Base-by-base conservation (phyloP, 2,888 invertebrate species). In the Apeira syringaria region DNA sequence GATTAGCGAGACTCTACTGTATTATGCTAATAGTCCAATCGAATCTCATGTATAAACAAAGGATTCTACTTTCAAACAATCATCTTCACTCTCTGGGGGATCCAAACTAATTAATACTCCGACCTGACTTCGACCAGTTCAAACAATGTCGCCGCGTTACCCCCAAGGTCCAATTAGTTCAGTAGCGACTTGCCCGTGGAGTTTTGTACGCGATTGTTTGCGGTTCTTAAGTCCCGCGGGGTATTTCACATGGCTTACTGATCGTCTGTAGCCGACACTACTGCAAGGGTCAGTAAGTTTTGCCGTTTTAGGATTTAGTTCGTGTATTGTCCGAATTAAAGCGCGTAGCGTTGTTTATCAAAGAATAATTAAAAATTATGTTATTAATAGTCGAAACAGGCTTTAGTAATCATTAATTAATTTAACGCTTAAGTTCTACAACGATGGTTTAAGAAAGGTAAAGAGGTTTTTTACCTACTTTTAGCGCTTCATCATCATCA, bases 41-140 rank as follows among this genome's bases (percentile, higher is more conserved):
- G 9, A 24, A 9, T 2, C 24, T 9, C 7, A 20, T 20, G n/a
- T n/a, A n/a, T n/a, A n/a, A n/a, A n/a, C n/a, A n/a, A n/a, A n/a
- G 60, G 63, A 61, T 64, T 66, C 59, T 49, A 56, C 57, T 63
- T 56, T 50, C 47, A 46, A 55, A 60, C 59, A 51, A 56, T 54
- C 40, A 40, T 44, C 41, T 47, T 30, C 30, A 2, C 26, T 45
- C 50, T 50, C 53, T 15, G 24, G 38, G 56, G 62, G 61, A 65
- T 55, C 57, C 53, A 51, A 68, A 70, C 63, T 68, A 73, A 76
- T 75, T 74, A 71, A 72, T 73, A 69, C 67, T 67, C 63, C 47
- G 64, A 65, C 52, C 61, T 47, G 68, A 69, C 67, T 67, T 62
- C 47, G 64, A 65, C 52, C 61, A 48, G 68, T 65, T 66, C 60